Evolutionary conservation across 1,140 invertebrate species (phyloP), one percentile per base, ranked within the genome.

Genomic region (Bicyclus anynana): DNA sequence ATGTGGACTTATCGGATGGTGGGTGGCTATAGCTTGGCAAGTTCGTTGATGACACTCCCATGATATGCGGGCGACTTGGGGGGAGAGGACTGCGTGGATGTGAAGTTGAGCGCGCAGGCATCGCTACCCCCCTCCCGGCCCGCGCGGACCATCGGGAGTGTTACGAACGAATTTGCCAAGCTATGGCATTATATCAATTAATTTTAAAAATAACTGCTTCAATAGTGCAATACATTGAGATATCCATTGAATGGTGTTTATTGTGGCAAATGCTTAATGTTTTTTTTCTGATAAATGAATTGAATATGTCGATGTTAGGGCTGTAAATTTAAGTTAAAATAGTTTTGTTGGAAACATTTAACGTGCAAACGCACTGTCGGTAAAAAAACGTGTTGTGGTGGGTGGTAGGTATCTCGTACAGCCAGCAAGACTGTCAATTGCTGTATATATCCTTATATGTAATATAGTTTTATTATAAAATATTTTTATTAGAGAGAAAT

Each of bases 401-500:
- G 72, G 69, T 80, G 73, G 80, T 4, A 23, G 23, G 77, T 83
- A n/a, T n/a, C n/a, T n/a, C n/a, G n/a, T n/a, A 77, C 75, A 79
- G 80, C 76, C 78, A 84, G 81, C 78, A 84, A 85, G 78, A 87
- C 81, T 85, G 83, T 87, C 84, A 84, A 83, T 83, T 85, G 82
- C 78, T 84, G 81, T 85, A 85, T 81, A 87, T 85, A 85, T 87
- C 74, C 74, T 77, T 84, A 73, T 46, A 61, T 3, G 51, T 84
- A 78, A 70, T 50, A 78, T 85, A 87, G 75, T 84, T 83, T 81
- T 81, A 84, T 77, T 65, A 84, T 83, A 85, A 84, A 86, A 83
- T 87, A 87, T 87, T 87, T 87, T 87, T 87, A 87, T 84, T 87
- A 87, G 84, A 87, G 81, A 80, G 82, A 85, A 87, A 87, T 87